Evolutionary conservation across 2,888 invertebrate genomes (phyloP), one percentile per base, ranked within the genome.

Genomic region (Melangyna quadrimaculata): DNA sequence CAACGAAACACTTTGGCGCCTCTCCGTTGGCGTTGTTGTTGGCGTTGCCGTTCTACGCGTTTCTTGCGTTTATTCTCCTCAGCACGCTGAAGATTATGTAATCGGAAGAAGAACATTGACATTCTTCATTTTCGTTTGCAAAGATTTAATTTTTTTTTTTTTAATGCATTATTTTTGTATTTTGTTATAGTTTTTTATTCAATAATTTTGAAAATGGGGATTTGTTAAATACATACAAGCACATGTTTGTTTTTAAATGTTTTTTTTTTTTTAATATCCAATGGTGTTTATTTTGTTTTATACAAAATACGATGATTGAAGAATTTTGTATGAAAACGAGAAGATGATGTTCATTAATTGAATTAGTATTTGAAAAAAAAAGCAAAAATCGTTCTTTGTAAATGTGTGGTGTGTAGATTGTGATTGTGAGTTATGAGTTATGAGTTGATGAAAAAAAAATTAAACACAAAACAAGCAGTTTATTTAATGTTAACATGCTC

Each of bases 31-130:
- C 93, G 92, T 86, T 91, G 91, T 88, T 92, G 91, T 48, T 92
- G 92, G 12, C 92, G 91, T 79, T 93, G 92, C 70, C 91, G 91
- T 87, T 92, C 92, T 74, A 88, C 92, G 89, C 94, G 93, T 90
- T 94, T 94, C 91, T 95, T 94, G 88, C 95, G 94, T 91, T 95
- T 95, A 90, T 94, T 94, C 93, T 96, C 96, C 93, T 96, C 96
- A 92, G 96, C 96, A 88, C 97, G 95, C 93, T 95, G 97, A 92
- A 96, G 94, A 94, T 97, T 97, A 95, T 97, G 97, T 92, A 97
- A 95, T 90, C 97, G 97, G 93, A 97, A 97, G 96, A 97, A 97
- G 95, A 97, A 97, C 95, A 97, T 95, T 94, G 97, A 97, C 97
- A 97, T 97, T 94, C 95, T 96, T 93, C 90, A 89, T 89, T n/a